A percentile compares a stretch with the other conserved stretches of the same genome.
phyloP scores from a whole-genome alignment of 2,113 vertebrate species.

The Nothoprocta perdicaria region DNA sequence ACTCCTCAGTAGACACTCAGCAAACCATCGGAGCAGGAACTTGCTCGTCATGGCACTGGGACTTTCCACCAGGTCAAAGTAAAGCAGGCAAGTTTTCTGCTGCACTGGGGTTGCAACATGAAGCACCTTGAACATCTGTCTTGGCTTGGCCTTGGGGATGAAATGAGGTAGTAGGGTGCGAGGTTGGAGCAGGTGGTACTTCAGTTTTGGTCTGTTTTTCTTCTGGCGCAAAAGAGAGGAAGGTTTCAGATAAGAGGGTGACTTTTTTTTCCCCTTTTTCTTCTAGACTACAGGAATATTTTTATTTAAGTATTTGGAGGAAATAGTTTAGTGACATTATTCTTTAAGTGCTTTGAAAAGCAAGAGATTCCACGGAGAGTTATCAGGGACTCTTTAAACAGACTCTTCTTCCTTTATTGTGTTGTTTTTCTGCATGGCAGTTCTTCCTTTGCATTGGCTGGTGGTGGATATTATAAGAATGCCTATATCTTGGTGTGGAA shows the following conservation, averaged over 20 bases:
- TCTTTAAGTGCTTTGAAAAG: slow-evolving; percentile 27
- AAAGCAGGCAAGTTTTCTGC: not conserved
- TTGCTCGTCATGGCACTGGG: slow-evolving; percentile 4
- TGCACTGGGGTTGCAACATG: not conserved
- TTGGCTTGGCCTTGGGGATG: not conserved
- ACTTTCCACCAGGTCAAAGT: not conserved
- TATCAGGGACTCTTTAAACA: slow-evolving; percentile 26
- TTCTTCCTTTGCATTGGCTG: slow-evolving; percentile 61
- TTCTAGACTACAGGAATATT: not conserved
- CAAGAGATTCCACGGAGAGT: not conserved
- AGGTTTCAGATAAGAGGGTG: not conserved
- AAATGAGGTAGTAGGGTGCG: not conserved
- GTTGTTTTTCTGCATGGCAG: slow-evolving; percentile 71
- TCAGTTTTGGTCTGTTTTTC: slow-evolving; percentile 5
- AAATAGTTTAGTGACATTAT: not conserved
- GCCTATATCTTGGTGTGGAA: slow-evolving; percentile 34
- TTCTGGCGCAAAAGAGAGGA: slow-evolving; percentile 3
- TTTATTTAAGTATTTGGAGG: not conserved
- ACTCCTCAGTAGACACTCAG: not conserved
- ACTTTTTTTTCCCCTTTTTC: not conserved
- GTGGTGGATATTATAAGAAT: slow-evolving; percentile 60
- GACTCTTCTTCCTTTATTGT: slow-evolving; percentile 18
- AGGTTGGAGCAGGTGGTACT: not conserved
- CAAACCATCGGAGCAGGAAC: not conserved
- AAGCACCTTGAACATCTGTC: not conserved